phyloP scores from a whole-genome alignment of 2,797 vertebrate species.

The Huso huso region DNA sequence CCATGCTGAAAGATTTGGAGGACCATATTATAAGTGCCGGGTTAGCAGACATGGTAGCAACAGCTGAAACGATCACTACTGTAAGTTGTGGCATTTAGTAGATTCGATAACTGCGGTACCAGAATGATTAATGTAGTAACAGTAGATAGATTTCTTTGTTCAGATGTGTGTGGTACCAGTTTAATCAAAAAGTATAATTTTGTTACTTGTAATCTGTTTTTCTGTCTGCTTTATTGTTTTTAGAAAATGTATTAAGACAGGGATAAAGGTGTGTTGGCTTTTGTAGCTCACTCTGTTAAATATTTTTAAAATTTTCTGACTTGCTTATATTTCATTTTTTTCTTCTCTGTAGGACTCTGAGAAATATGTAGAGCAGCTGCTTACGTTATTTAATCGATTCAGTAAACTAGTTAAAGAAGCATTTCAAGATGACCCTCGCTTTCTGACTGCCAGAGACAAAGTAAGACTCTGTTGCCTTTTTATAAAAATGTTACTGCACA shows the following conservation, averaged over 20 bases:
- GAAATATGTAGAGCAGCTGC: constrained; percentile 96
- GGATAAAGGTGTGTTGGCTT: too few species aligned
- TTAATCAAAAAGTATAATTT: too few species aligned
- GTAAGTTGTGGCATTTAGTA: constrained; percentile 58
- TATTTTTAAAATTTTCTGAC: too few species aligned
- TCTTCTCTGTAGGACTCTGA: constrained; percentile 79
- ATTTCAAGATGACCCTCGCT: constrained; percentile 95
- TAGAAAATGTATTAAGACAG: too few species aligned
- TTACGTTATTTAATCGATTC: constrained; percentile 96
- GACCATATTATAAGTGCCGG: constrained; percentile 96
- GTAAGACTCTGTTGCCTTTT: constrained; percentile 46
- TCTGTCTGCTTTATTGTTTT: too few species aligned
- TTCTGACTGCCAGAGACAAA: constrained; percentile 96
- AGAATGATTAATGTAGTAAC: too few species aligned
- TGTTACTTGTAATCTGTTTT: too few species aligned
- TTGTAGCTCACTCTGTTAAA: too few species aligned
- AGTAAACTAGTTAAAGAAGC: constrained; percentile 97
- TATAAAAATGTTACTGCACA: too few species aligned
- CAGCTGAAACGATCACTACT: constrained; percentile 96
- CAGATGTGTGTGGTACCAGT: too few species aligned
- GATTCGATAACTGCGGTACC: not conserved
- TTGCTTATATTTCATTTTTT: constrained; percentile 25
- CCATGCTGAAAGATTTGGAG: constrained; percentile 96
- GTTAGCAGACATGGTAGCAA: constrained; percentile 94
- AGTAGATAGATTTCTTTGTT: too few species aligned